Conservation (phyloP, 2,113 vertebrate genomes). For the Cariama cristata region DNA sequence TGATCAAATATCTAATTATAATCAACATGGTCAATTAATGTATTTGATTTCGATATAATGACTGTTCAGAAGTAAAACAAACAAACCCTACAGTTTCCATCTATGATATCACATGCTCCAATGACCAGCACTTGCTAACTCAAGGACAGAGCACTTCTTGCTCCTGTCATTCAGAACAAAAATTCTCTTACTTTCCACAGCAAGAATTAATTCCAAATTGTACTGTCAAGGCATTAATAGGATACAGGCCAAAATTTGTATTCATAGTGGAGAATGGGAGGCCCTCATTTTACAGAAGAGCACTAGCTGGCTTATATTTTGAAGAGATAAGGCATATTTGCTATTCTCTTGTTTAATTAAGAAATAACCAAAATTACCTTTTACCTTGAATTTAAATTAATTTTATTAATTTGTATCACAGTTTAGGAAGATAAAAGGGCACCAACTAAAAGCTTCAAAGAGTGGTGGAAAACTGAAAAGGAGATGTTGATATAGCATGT, state of each 20-base stretch:
- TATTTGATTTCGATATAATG: not conserved
- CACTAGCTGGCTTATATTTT: not conserved
- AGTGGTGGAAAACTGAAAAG: not conserved
- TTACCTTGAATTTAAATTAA: not conserved
- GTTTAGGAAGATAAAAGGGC: not conserved
- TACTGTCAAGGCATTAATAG: not conserved
- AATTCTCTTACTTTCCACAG: not conserved
- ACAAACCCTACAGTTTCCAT: not conserved
- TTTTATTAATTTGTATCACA: not conserved
- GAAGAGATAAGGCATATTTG: not conserved
- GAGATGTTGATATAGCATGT: not conserved
- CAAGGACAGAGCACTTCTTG: not conserved
- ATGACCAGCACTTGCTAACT: not conserved
- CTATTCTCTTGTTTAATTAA: not conserved
- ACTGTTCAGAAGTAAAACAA: not conserved
- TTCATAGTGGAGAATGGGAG: fast-evolving
- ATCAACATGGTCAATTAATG: not conserved
- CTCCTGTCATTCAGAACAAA: not conserved
- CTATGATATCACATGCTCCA: not conserved
- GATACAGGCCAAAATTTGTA: not conserved
- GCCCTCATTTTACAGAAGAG: not conserved
- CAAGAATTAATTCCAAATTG: not conserved
- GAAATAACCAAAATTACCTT: not conserved
- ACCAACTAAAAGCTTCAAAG: not conserved
- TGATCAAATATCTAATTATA: not conserved